These are phyloP conservation scores for Morbakka virulenta DNA, from an alignment of 30 jellyfish, hydroid and myxozoan species.

Conservation along the genomic window DNA sequence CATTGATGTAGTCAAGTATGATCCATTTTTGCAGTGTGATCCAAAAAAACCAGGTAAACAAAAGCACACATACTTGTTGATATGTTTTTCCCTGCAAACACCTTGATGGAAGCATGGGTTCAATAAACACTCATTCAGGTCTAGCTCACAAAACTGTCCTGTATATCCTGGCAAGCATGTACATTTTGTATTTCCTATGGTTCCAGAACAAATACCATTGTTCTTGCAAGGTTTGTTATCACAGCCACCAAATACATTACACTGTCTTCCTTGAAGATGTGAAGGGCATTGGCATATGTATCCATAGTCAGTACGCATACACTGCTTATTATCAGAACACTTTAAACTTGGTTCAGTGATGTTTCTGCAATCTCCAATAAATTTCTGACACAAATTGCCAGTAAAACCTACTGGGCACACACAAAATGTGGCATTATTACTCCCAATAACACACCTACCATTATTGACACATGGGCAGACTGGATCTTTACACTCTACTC, in stretches of 20 bases:
- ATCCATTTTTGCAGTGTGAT: conserved; percentile 31
- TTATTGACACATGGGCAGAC: conserved; percentile 62
- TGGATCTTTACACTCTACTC: conserved; percentile 51
- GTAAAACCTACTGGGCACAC: conserved; percentile 57
- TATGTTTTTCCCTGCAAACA: conserved; percentile 49
- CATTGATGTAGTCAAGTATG: conserved; percentile 2
- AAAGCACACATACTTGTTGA: conserved; percentile 30
- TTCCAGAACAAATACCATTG: conserved; percentile 40
- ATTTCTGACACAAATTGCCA: conserved; percentile 60
- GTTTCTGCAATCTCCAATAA: conserved; percentile 79
- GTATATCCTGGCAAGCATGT: conserved; percentile 67
- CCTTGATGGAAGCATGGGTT: conserved; percentile 78
- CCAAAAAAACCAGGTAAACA: conserved; percentile 63
- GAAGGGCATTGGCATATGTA: conserved; percentile 73
- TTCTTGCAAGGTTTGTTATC: conserved; percentile 56
- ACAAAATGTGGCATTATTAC: conserved; percentile 13
- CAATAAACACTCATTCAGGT: conserved; percentile 55
- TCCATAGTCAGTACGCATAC: conserved; percentile 58
- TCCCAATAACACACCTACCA: conserved; percentile 53
- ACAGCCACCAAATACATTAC: conserved; percentile 49
- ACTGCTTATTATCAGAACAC: conserved; percentile 24
- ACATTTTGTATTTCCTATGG: conserved; percentile 13
- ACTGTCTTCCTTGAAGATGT: conserved; percentile 63
- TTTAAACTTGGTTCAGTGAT: conserved; percentile 17
- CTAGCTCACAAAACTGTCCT: conserved; percentile 79